Evolutionary conservation across 2,888 invertebrate species (phyloP).

Genomic region (Masnerella sp.): DNA sequence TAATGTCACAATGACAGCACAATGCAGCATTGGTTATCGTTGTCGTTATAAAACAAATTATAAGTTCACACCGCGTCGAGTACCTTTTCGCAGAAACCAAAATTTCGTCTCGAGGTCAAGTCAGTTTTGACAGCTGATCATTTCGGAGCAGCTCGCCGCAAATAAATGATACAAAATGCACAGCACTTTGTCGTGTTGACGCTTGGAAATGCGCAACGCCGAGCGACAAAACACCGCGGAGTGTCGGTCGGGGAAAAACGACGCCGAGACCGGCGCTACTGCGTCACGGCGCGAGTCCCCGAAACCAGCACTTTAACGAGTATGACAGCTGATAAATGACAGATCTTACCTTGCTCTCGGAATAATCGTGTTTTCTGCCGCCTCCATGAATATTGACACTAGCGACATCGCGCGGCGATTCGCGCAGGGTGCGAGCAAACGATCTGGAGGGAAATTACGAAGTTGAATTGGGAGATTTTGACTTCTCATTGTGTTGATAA

Average conservation of each 20-base stretch:
- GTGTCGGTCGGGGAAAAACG: not conserved
- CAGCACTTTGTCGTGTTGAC: conserved; percentile 36
- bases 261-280: too few relatives aligned
- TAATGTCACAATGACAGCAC: conserved; percentile 27
- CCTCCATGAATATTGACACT: conserved; percentile 63
- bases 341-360: conserved; percentile 61
- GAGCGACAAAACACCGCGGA: conserved; percentile 22
- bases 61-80: not conserved
- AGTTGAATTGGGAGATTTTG: too few relatives aligned
- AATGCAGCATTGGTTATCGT: conserved; percentile 14
- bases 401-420: conserved; percentile 55
- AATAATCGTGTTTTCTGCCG: conserved; percentile 63
- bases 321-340: conserved; percentile 35
- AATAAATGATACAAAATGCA: conserved; percentile 28
- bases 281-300: too few relatives aligned
- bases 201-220: conserved; percentile 56
- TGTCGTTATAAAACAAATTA: not conserved
- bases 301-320: not conserved
- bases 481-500: too few relatives aligned
- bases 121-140: not conserved
- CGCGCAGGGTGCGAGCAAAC: too few relatives aligned
- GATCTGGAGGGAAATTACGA: too few relatives aligned
- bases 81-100: too few relatives aligned
- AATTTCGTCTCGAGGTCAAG: not conserved
- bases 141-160: not conserved